Evolutionary conservation across 2,888 invertebrate genomes (phyloP), one percentile per base, ranked within the genome.

Genomic region (Lamellibrachia columna): DNA sequence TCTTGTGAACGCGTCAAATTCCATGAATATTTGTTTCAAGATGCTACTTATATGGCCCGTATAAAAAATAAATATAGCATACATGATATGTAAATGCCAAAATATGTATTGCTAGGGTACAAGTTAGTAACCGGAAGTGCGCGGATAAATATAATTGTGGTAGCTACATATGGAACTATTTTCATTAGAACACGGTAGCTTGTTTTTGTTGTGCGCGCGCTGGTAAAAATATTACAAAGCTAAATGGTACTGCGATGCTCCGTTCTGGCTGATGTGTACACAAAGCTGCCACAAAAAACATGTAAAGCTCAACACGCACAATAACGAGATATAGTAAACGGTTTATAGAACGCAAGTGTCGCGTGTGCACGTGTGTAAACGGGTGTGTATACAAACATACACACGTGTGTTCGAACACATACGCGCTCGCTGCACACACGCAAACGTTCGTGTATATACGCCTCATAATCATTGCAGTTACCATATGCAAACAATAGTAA

Each of bases 391-490:
- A 92, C 91, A 53, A 40, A 92, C 91, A 53, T 75, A 92, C 53
- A n/a, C 91, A 93, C 91, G 90, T 92, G 90, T 92, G 90, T 91
- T 91, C 91, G 92, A 53, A 93, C 91, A 52, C 91, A 92, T 7
- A 92, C 75, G 11, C 60, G 91, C 91, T 52, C 53, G 15, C 90
- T 40, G 28, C 90, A 28, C 90, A 28, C 28, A 52, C 53, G 9
- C 53, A 92, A 40, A 40, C 40, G 40, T 40, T 1, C 40, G 40
- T 40, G 40, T 40, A 40, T 40, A 40, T 40, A 40, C 40, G 40
- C 40, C 40, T 40, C 40, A 40, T 40, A 40, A 40, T 40, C 40
- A 40, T 40, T 40, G 40, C 40, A 40, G 40, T 40, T 40, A 40
- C 40, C 40, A 40, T 40, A 40, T 40, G 40, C 40, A 40, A 40